phyloP scores from a whole-genome alignment of 2,888 invertebrate genomes.

The Morpho helenor region DNA sequence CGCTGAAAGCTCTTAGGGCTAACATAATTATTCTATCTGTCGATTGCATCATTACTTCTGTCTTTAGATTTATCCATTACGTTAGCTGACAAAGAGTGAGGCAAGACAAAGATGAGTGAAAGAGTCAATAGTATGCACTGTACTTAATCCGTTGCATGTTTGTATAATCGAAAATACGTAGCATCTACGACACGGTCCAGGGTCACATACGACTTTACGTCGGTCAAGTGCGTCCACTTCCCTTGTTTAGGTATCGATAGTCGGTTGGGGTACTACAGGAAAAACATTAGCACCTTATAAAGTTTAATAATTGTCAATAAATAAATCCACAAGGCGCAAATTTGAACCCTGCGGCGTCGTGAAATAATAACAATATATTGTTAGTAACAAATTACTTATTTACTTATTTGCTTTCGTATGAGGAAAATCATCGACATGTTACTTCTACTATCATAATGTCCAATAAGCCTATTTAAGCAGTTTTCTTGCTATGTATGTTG shows the following conservation, averaged over 20 bases:
- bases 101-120: not conserved
- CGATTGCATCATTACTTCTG: too few species aligned
- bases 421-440: too few species aligned
- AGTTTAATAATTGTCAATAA: constrained; percentile 14
- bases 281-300: constrained; percentile 24
- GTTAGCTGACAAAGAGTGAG: not conserved
- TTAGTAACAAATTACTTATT: too few species aligned
- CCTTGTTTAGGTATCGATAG: constrained; percentile 35
- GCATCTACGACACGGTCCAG: constrained; percentile 27
- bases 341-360: too few species aligned
- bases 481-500: too few species aligned
- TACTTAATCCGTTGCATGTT: not conserved
- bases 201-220: constrained; percentile 34
- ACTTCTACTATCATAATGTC: too few species aligned
- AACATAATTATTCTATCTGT: too few species aligned
- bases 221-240: constrained; percentile 56
- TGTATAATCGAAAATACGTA: constrained; percentile 14
- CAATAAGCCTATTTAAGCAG: too few species aligned
- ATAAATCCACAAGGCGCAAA: not conserved
- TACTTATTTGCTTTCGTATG: too few species aligned
- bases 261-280: constrained; percentile 21
- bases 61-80: too few species aligned
- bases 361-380: too few species aligned
- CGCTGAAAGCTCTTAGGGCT: too few species aligned
- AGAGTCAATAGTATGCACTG: constrained; percentile 1